Percentiles rank a stretch among this genome's conserved stretches.
phyloP scores from a whole-genome alignment of 2,888 invertebrate species.

The Leptothorax acervorum region DNA sequence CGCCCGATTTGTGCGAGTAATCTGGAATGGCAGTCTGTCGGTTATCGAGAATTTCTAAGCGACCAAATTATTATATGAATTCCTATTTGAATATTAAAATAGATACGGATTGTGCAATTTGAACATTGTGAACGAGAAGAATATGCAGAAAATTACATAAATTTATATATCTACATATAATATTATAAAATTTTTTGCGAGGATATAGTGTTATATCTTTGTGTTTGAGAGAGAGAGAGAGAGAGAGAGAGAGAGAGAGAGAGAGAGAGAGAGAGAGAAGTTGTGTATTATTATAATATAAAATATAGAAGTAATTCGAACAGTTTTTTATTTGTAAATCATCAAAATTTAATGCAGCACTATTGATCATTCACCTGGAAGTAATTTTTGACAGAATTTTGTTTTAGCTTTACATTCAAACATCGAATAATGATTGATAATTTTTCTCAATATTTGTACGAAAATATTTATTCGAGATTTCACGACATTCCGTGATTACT shows the following conservation, averaged over 20 bases:
- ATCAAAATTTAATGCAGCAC: background rate
- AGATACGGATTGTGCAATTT: background rate
- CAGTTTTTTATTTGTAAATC: background rate
- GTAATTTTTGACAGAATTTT: background rate
- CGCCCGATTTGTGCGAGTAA: conserved; percentile 8
- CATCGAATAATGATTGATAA: background rate
- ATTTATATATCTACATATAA: conserved; percentile 16
- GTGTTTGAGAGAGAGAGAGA: no score
- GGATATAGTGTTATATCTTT: background rate
- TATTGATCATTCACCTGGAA: background rate
- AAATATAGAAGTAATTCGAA: background rate
- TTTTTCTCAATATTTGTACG: background rate
- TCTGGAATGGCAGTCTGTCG: conserved; percentile 17
- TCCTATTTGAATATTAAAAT: background rate
- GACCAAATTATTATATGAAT: conserved; percentile 5
- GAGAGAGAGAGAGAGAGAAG: no score
- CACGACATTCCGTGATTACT: background rate
- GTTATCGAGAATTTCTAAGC: conserved; percentile 9
- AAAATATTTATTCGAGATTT: background rate
- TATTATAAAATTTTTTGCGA: background rate
- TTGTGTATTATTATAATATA: no score
- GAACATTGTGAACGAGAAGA: background rate
- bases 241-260: no score
- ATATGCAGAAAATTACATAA: background rate
- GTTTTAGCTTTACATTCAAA: background rate